Evolutionary conservation across 2,888 invertebrate genomes (phyloP).

Genomic region (Rotaria socialis): DNA sequence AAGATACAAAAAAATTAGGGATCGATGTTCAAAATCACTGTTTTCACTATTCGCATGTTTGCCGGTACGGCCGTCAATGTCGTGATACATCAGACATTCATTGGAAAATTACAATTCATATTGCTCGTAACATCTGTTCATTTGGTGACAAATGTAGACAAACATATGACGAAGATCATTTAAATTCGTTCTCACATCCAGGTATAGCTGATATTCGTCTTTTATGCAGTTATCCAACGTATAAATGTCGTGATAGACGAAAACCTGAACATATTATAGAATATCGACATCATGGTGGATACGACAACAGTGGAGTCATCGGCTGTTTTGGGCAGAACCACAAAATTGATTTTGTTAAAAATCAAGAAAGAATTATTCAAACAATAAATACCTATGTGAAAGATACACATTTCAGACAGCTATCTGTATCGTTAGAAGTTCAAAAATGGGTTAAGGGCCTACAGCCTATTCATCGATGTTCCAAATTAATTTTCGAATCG

Average conservation of each 20-base stretch:
- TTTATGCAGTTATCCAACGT: background rate
- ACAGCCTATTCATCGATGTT: conserved; percentile 21
- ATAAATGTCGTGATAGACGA: background rate
- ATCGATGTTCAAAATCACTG: background rate
- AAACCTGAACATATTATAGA: background rate
- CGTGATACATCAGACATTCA: background rate
- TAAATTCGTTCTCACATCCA: background rate
- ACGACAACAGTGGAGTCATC: background rate
- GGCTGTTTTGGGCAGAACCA: background rate
- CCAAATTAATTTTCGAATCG: background rate
- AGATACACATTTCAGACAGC: background rate
- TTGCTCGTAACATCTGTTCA: background rate
- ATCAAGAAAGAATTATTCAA: background rate
- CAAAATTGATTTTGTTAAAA: background rate
- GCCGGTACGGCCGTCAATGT: background rate
- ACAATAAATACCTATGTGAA: background rate
- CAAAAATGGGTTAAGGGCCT: background rate
- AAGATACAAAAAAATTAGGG: background rate
- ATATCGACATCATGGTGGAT: background rate
- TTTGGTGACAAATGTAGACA: background rate
- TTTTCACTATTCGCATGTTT: background rate
- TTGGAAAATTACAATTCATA: background rate
- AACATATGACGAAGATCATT: background rate
- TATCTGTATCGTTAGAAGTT: background rate
- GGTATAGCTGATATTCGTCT: background rate